phyloP scores from a whole-genome alignment of 2,888 invertebrate species.

The Alloplasta piceator region DNA sequence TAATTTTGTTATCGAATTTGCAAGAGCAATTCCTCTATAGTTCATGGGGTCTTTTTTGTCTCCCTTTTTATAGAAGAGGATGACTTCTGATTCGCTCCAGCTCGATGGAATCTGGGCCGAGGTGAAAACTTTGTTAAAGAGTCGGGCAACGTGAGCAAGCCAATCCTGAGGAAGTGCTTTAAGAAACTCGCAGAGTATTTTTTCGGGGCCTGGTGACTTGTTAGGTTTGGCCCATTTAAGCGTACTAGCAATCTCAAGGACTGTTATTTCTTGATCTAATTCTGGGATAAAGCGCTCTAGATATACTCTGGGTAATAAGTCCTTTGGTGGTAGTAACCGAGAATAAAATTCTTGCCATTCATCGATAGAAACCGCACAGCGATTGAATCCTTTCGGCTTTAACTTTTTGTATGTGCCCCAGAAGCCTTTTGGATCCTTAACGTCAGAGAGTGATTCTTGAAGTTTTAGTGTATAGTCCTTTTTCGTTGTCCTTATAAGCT shows the following conservation, averaged over 20 bases:
- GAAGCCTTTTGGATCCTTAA: slow-evolving; percentile 1
- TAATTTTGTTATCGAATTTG: slow-evolving; percentile 23
- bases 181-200: slow-evolving; percentile 4
- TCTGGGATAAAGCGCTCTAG: not conserved
- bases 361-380: slow-evolving; percentile 1
- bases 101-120: not conserved
- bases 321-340: not conserved
- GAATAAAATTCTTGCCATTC: slow-evolving; percentile 14
- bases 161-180: slow-evolving; percentile 10
- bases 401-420: slow-evolving; percentile 26
- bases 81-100: slow-evolving; percentile 25
- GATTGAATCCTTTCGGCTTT: not conserved
- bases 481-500: not conserved
- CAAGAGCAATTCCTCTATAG: slow-evolving; percentile 30
- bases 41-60: slow-evolving; percentile 23
- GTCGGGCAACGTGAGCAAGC: not conserved
- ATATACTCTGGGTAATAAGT: not conserved
- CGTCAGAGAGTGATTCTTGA: not conserved
- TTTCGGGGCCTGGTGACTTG: slow-evolving; percentile 35
- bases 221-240: slow-evolving; percentile 8
- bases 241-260: not conserved
- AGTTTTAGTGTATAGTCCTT: slow-evolving; percentile 4
- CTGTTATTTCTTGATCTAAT: slow-evolving; percentile 15
- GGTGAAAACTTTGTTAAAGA: slow-evolving; percentile 4
- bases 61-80: slow-evolving; percentile 29